Percentiles rank a stretch among this genome's conserved stretches.
phyloP scores from a whole-genome alignment of 2,113 vertebrate species.

The Bothrops jararaca region DNA sequence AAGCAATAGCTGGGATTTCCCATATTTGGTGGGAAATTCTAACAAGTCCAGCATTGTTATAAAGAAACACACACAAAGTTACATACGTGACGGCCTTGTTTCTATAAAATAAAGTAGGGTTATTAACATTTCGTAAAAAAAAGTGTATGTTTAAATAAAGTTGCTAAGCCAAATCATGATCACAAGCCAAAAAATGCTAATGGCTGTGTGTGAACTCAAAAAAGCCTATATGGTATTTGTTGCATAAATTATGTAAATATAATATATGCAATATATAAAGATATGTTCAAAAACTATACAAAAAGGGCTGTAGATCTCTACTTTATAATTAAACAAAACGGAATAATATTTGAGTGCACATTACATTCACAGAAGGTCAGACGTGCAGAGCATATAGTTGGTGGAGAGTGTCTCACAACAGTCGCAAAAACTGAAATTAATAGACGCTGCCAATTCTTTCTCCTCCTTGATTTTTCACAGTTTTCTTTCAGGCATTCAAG shows the following conservation, averaged over 20 bases:
- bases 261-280: not conserved
- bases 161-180: not conserved
- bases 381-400: not conserved
- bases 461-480: not conserved
- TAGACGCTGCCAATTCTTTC: not conserved
- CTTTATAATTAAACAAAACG: not conserved
- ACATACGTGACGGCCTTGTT: not conserved
- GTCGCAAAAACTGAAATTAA: not conserved
- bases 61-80: not conserved
- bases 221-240: not conserved
- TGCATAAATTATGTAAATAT: not conserved
- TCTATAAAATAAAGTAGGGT: not conserved
- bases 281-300: not conserved
- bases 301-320: not conserved
- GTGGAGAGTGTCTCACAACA: not conserved
- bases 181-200: not conserved
- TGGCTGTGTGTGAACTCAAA: not conserved
- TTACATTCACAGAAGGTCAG: not conserved
- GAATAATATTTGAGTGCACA: not conserved
- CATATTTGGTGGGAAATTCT: not conserved
- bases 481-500: not conserved
- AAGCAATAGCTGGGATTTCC: not conserved
- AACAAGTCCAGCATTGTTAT: not conserved
- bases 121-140: not conserved
- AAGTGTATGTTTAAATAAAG: not conserved